Base-by-base conservation (phyloP, 2,888 invertebrate species). In the Bombylius discolor region DNA sequence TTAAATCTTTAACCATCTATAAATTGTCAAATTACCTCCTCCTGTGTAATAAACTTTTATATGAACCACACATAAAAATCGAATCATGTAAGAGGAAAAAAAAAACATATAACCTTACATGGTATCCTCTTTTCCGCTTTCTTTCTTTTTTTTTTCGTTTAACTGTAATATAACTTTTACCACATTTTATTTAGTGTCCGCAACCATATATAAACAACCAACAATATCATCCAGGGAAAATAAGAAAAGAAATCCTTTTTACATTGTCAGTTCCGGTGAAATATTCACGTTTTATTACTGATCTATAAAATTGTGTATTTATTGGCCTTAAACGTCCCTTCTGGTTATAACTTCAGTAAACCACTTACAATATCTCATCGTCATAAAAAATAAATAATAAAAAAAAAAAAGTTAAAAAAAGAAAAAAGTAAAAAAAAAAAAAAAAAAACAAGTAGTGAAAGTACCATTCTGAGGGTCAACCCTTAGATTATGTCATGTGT, bases 291-390 rank as follows among this genome's bases (percentile, higher is more conserved):
- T 55, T 55, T 55, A 55, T 55, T 45, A 57, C 31, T 58, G 61
- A 64, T 64, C 64, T 64, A 64, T 64, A 64, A 64, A 64, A 64
- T 63, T 62, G 64, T 61, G 61, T 62, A 63, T 64, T 64, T 64
- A 64, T 64, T 64, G 61, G 64, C 60, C 62, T 64, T 64, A 62
- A 64, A 64, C 61, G 61, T 62, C 61, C 58, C 61, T 61, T 46
- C 33, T 51, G 36, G 51, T 50, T 49, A 36, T 52, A 55, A 57
- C 50, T 53, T 23, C 57, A 57, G 55, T 59, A 59, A 59, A 57
- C 59, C 59, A 59, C 59, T 59, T 59, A 59, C 55, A 59, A 59
- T 59, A 59, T 59, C 56, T 52, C 54, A 58, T 51, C 12, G 39
- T 42, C 13, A 49, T 42, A 51, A 34, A 51, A 48, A n/a, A 12